Conservation (phyloP, 2,888 invertebrate species). For the Sphaeridia pumilis region DNA sequence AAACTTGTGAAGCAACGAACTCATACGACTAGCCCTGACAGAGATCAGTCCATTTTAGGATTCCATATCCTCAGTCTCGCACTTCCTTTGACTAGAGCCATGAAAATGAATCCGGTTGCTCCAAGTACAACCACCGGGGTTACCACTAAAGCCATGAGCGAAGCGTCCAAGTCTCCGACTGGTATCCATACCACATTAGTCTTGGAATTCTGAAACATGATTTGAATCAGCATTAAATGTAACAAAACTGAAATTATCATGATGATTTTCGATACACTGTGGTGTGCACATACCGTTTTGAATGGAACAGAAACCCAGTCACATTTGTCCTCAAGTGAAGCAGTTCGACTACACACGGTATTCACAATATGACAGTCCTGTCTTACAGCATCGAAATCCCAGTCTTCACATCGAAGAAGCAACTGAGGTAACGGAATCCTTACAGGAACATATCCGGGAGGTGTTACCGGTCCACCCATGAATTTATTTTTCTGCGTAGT, state of each 20-base stretch:
- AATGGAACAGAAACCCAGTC: constrained; percentile 43
- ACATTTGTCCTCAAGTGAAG: constrained; percentile 37
- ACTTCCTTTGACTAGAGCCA: constrained; percentile 16
- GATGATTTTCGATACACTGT: neutral
- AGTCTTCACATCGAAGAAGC: constrained; percentile 31
- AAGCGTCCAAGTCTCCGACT: constrained; percentile 29
- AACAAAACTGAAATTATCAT: neutral
- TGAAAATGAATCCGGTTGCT: constrained; percentile 24
- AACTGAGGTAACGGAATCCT: constrained; percentile 33
- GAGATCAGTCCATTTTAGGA: neutral
- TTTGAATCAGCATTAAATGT: neutral
- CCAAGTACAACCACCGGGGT: constrained; percentile 29
- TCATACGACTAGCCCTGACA: too few species aligned
- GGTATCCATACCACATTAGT: constrained; percentile 32
- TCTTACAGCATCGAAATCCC: constrained; percentile 38
- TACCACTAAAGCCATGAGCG: constrained; percentile 21
- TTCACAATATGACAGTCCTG: constrained; percentile 29
- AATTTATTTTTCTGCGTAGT: constrained; percentile 22
- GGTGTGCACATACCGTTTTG: constrained; percentile 40
- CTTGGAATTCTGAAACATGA: constrained; percentile 31
- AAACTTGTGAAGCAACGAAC: too few species aligned
- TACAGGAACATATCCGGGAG: constrained; percentile 38
- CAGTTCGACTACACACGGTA: constrained; percentile 39
- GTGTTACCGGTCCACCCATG: constrained; percentile 16
- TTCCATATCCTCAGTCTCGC: constrained; percentile 2